phyloP scores from a whole-genome alignment of 2,888 invertebrate species.

The Hyposoter didymator region DNA sequence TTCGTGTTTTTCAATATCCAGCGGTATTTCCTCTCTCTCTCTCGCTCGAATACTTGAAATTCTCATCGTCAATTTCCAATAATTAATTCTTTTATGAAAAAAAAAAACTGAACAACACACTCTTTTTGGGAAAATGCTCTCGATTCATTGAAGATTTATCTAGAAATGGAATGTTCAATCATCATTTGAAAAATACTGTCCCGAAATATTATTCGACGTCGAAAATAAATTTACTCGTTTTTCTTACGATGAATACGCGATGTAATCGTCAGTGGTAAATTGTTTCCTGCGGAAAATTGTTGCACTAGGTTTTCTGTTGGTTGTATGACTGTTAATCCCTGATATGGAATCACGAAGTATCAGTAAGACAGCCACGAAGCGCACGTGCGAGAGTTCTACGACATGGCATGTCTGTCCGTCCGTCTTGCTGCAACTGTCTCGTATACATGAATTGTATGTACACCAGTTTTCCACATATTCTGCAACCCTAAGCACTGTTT shows the following conservation, averaged over 20 bases:
- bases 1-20: neutral
- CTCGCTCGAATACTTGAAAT: neutral
- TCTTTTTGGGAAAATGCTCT: neutral
- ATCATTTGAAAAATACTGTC: neutral
- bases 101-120: neutral
- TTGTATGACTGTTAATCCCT: neutral
- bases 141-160: neutral
- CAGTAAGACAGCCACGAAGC: slow-evolving; percentile 2
- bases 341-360: slow-evolving; percentile 9
- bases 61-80: neutral
- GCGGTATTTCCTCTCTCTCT: neutral
- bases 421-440: slow-evolving; percentile 47
- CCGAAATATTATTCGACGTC: neutral
- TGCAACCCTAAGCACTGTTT: slow-evolving; percentile 4
- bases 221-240: neutral
- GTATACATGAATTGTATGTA: slow-evolving; percentile 35
- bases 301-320: neutral
- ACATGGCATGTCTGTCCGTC: slow-evolving; percentile 39
- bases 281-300: neutral
- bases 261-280: neutral
- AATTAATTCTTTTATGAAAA: neutral
- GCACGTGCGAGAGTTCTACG: slow-evolving; percentile 37
- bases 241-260: neutral
- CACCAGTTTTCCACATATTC: slow-evolving; percentile 34
- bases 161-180: neutral